Conservation (phyloP, 2,888 invertebrate species). For the Oxytorus armatus region DNA sequence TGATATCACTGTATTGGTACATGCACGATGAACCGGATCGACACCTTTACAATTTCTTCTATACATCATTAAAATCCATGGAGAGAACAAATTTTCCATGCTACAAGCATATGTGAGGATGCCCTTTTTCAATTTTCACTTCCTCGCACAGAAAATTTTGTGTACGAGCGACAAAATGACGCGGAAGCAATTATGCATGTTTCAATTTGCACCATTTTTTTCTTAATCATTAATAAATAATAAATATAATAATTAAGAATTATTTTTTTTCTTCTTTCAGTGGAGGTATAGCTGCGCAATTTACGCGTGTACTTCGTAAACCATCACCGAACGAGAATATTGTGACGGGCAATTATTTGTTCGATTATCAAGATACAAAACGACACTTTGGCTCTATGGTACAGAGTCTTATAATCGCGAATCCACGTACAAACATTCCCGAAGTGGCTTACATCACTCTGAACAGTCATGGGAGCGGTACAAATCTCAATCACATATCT, state of each 20-base stretch:
- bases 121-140: no score
- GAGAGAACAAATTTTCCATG: conserved; percentile 89
- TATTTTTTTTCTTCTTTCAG: conserved; percentile 84
- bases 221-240: no score
- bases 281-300: conserved; percentile 88
- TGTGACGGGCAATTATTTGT: conserved; percentile 90
- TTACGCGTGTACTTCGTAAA: conserved; percentile 87
- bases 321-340: conserved; percentile 87
- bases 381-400: conserved; percentile 87
- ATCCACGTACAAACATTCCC: conserved; percentile 88
- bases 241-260: neutral
- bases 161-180: no score
- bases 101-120: conserved; percentile 87
- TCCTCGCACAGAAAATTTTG: no score
- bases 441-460: conserved; percentile 87
- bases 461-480: conserved; percentile 86
- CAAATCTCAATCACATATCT: conserved; percentile 87
- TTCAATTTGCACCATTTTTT: no score
- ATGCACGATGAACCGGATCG: conserved; percentile 87
- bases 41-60: conserved; percentile 90
- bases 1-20: conserved; percentile 89
- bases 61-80: conserved; percentile 89
- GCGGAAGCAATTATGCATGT: no score
- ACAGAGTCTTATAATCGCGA: conserved; percentile 88
- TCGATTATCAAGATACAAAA: conserved; percentile 89